Evolutionary conservation across 2,797 vertebrate genomes (phyloP), one percentile per base, ranked within the genome.

Genomic region (Periophthalmus magnuspinnatus): DNA sequence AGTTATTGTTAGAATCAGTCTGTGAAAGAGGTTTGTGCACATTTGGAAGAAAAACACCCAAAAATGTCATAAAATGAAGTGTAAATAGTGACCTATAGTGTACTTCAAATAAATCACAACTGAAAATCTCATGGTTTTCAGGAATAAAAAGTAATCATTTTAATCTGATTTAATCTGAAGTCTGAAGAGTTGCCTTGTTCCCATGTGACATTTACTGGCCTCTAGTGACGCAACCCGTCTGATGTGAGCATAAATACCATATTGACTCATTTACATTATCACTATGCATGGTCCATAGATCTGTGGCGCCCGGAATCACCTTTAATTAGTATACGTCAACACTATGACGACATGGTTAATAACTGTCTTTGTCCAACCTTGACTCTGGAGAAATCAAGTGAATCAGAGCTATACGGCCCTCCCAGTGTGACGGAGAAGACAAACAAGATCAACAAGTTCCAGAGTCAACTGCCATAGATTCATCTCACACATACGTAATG

Each of bases 401-500:
- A 14, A 74, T 70, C 6, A 5, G 9, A 5, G 36, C 56, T 28
- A 5, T 36, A 10, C 34, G n/a, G 45, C 6, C 47, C 58, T 78
- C 48, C 48, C 28, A 38, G 38, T 63, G 7, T 13, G 34, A 22
- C n/a, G 47, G 72, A 72, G 74, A 75, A 78, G 86, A 83, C 28
- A 79, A 71, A 87, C 86, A 41, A 78, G 78, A 81, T 24, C 55
- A 75, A 81, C 84, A 67, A 74, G 84, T 83, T 86, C 68, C 70
- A 55, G 21, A 36, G 60, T 65, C 17, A 74, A 28, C 28, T 48
- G 56, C 61, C 38, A 67, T 7, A 52, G 57, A 36, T 6, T 0
- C 2, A 63, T 67, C 41, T 52, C 41, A 38, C 62, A 67, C 74
- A 24, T 62, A 57, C 33, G 32, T 52, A 73, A 76, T 63, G 2